Percentiles rank a stretch among this genome's conserved stretches.
Conservation (phyloP, 2,797 vertebrate species). For the Salmo trutta region DNA sequence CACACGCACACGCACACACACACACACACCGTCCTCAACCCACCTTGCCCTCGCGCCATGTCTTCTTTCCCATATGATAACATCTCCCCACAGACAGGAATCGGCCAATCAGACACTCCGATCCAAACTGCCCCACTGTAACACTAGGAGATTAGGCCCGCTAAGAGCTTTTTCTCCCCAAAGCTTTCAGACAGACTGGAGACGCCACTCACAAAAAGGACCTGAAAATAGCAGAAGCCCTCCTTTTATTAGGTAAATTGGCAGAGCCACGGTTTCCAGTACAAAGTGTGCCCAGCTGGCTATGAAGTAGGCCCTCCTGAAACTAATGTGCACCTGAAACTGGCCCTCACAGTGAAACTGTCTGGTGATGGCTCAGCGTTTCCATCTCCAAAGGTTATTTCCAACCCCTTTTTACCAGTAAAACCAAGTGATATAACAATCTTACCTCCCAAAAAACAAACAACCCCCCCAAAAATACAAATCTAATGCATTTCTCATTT, state of each 20-base stretch:
- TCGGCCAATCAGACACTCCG: slow-evolving; percentile 18
- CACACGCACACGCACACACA: no score
- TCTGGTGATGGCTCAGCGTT: not conserved
- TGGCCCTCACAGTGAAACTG: not conserved
- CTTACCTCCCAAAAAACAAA: not conserved
- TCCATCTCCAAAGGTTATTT: not conserved
- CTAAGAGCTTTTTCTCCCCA: slow-evolving; percentile 31
- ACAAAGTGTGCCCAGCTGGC: slow-evolving; percentile 49
- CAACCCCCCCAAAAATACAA: not conserved
- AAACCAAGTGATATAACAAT: not conserved
- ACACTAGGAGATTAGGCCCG: slow-evolving; percentile 37
- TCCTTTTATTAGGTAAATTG: slow-evolving; percentile 64
- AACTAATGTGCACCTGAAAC: slow-evolving; percentile 16
- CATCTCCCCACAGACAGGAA: slow-evolving; percentile 44
- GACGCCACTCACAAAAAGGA: slow-evolving; percentile 55
- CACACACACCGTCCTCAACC: not conserved
- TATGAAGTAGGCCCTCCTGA: slow-evolving; percentile 30
- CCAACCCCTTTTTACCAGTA: not conserved
- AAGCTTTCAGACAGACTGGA: slow-evolving; percentile 60
- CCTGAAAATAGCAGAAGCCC: slow-evolving; percentile 44
- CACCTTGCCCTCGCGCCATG: not conserved
- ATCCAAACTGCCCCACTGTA: slow-evolving; percentile 37
- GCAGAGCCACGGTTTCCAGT: slow-evolving; percentile 24
- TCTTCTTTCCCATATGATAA: slow-evolving; percentile 46
- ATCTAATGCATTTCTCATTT: not conserved